These are phyloP conservation scores for Leiothrix lutea DNA, from an alignment of 2,113 vertebrate species.

Conservation along the genomic window DNA sequence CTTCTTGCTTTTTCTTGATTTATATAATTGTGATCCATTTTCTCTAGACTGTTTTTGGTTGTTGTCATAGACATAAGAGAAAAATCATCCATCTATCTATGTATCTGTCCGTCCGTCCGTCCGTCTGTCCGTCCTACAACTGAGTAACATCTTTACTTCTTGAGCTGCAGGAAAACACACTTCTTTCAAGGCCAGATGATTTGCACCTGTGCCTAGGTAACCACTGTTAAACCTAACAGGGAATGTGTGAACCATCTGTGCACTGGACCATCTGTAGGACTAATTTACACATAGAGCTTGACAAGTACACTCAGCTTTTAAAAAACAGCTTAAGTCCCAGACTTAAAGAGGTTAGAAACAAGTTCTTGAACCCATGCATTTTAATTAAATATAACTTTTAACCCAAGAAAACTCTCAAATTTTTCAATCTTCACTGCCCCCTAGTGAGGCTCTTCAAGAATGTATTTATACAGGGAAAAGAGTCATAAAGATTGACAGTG, in stretches of 20 bases:
- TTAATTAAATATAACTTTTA: background rate
- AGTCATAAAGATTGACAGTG: background rate
- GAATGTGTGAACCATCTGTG: background rate
- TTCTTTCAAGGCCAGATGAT: background rate
- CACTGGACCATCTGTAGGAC: background rate
- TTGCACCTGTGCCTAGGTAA: background rate
- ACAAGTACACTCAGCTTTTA: background rate
- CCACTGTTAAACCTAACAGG: background rate
- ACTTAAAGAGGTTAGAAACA: background rate
- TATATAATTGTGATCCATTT: background rate
- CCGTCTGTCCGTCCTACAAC: background rate
- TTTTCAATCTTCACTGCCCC: constrained; percentile 27
- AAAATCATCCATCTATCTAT: background rate
- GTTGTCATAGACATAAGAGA: background rate
- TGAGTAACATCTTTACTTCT: background rate
- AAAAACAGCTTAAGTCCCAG: background rate
- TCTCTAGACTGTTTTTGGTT: background rate
- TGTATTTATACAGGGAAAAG: background rate
- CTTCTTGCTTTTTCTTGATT: background rate
- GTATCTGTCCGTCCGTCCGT: background rate
- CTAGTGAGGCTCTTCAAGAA: background rate
- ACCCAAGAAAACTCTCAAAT: background rate
- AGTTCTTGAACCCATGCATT: background rate
- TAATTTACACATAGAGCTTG: background rate
- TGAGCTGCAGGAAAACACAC: background rate